phyloP scores from a whole-genome alignment of 2,113 vertebrate species.

The Vireo altiloquus region DNA sequence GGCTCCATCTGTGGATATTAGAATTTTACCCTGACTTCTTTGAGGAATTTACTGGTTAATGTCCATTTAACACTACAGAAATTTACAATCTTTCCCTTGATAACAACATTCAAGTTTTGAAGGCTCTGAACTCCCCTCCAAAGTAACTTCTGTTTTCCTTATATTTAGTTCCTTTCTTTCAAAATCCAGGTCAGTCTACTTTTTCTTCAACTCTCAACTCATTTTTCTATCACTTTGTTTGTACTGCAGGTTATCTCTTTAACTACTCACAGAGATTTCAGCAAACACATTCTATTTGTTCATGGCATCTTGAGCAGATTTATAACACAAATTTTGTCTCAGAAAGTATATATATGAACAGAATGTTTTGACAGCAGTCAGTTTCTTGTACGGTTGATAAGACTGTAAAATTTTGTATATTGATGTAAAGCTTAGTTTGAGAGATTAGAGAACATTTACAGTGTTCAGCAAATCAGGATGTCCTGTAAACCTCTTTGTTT shows the following conservation, averaged over 20 bases:
- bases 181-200: neutral
- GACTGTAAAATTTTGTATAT: neutral
- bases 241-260: neutral
- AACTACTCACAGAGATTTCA: neutral
- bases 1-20: neutral
- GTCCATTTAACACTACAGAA: neutral
- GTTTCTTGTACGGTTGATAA: neutral
- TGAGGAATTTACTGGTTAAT: neutral
- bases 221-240: neutral
- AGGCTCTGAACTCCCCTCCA: neutral
- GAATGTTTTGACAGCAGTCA: slow-evolving; percentile 16
- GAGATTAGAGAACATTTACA: neutral
- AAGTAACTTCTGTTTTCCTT: neutral
- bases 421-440: neutral
- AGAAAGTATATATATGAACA: neutral
- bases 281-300: neutral
- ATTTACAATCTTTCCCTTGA: neutral
- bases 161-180: neutral
- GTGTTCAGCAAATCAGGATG: neutral
- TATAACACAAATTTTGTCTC: neutral
- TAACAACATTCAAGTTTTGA: neutral
- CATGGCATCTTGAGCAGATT: neutral
- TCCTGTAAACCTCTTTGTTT: neutral
- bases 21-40: neutral
- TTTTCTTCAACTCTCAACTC: neutral